A percentile compares a stretch with the other conserved stretches of the same genome.
These are phyloP conservation scores for Gobio gobio DNA, from an alignment of 2,113 vertebrate species.

Conservation along the genomic window DNA sequence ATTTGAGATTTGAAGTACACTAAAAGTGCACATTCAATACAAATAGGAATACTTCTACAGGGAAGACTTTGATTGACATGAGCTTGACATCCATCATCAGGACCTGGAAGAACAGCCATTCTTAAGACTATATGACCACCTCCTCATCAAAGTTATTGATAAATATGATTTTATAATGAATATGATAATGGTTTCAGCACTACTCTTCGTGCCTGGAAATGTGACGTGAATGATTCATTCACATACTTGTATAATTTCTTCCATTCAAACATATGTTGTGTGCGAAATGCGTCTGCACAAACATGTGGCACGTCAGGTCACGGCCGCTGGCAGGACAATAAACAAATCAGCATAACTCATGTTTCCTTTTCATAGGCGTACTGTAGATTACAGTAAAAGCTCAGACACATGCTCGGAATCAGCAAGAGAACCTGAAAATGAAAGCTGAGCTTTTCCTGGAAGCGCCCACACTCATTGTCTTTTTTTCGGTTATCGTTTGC, in stretches of 20 bases:
- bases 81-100: background rate
- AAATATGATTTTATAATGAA: background rate
- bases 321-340: slow-evolving; percentile 57
- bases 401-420: slow-evolving; percentile 75
- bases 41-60: no score
- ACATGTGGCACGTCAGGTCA: slow-evolving; percentile 44
- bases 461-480: slow-evolving; percentile 48
- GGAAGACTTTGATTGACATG: slow-evolving; percentile 14
- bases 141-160: background rate
- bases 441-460: slow-evolving; percentile 60
- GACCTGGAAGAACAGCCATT: background rate
- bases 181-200: background rate
- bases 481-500: slow-evolving; percentile 46
- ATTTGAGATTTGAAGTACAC: background rate
- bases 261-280: slow-evolving; percentile 10
- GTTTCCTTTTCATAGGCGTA: slow-evolving; percentile 70
- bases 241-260: slow-evolving; percentile 9
- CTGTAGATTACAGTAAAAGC: slow-evolving; percentile 70
- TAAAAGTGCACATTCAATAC: background rate
- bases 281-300: background rate
- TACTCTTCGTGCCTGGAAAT: background rate
- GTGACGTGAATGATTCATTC: background rate
- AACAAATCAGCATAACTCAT: slow-evolving; percentile 63
- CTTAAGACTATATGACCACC: background rate
- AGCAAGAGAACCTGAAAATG: slow-evolving; percentile 71